Evolutionary conservation across 2,797 vertebrate genomes (phyloP).

Genomic region (Gambelia wislizenii): DNA sequence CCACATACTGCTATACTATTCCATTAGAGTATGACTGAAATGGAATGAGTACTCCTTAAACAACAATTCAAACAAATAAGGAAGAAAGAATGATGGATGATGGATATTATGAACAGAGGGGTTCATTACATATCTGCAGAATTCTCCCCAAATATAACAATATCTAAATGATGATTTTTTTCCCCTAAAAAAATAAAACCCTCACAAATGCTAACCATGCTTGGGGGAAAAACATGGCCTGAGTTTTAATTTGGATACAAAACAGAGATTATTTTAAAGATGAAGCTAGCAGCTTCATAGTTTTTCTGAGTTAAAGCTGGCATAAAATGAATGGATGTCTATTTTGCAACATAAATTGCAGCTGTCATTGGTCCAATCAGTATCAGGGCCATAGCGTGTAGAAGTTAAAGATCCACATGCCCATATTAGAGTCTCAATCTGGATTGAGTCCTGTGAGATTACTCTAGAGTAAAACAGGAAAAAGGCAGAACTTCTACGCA

Average conservation of each 20-base stretch:
- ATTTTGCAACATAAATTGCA: too few species aligned
- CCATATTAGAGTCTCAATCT: too few species aligned
- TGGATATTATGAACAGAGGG: background rate
- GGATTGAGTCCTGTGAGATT: too few species aligned
- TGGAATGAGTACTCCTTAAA: background rate
- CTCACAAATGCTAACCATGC: background rate
- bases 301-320: too few species aligned
- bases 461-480: too few species aligned
- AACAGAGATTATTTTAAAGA: too few species aligned
- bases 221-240: background rate
- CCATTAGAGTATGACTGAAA: background rate
- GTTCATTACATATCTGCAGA: background rate
- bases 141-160: constrained; percentile 18
- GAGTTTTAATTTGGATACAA: background rate
- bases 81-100: fast-evolving
- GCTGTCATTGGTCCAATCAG: too few species aligned
- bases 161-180: background rate
- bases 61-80: background rate
- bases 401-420: too few species aligned
- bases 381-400: too few species aligned
- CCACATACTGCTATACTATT: background rate
- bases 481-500: too few species aligned
- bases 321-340: too few species aligned
- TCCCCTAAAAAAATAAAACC: background rate
- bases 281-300: too few species aligned